phyloP scores from a whole-genome alignment of 2,888 invertebrate species.

The Sarcophaga carnaria region DNA sequence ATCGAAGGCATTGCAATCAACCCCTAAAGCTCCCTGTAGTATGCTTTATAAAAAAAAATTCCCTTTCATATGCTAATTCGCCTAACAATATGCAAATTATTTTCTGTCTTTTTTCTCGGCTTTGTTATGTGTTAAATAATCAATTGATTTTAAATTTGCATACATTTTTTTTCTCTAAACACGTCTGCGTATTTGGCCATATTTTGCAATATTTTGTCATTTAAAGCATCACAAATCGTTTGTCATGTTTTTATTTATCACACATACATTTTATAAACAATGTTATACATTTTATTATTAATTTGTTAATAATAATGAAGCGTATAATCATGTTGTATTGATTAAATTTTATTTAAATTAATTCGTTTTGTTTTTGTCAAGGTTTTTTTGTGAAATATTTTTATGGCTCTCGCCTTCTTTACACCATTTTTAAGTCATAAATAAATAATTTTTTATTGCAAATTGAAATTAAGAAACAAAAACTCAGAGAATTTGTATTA shows the following conservation, averaged over 20 bases:
- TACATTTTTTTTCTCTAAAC: conserved; percentile 1
- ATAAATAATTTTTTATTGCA: no score
- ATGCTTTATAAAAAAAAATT: background rate
- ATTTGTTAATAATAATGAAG: conserved; percentile 42
- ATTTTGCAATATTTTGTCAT: background rate
- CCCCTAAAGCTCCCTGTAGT: background rate
- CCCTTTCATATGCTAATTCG: conserved; percentile 44
- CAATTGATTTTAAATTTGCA: conserved; percentile 28
- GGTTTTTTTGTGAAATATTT: no score
- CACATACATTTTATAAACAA: conserved; percentile 17
- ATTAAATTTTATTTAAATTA: conserved; percentile 18
- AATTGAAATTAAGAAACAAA: no score
- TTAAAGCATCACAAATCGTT: conserved; percentile 14
- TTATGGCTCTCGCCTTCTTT: no score
- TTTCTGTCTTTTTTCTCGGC: background rate
- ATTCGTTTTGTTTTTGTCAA: no score
- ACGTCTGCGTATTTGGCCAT: background rate
- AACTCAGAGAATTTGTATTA: no score
- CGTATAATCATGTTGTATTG: conserved; percentile 47
- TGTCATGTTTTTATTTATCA: conserved; percentile 41
- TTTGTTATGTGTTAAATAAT: background rate
- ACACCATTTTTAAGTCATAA: no score
- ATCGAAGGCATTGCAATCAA: conserved; percentile 10
- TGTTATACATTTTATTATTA: conserved; percentile 29
- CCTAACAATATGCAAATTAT: conserved; percentile 2